phyloP scores from a whole-genome alignment of 92 coral and sea anemone species.

The Meandrina meandrites region DNA sequence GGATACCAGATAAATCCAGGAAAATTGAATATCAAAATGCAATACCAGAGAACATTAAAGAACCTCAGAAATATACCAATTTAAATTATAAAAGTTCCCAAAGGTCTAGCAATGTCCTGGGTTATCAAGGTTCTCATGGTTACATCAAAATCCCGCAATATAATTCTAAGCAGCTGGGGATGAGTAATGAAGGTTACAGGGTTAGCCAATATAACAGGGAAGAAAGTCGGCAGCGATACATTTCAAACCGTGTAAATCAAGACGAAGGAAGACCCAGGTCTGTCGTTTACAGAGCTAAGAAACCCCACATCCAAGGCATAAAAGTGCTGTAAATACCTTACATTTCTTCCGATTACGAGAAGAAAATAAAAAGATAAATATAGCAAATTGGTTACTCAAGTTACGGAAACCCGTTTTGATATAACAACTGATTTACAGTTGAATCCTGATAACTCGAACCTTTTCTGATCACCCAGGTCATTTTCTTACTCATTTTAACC shows the following conservation, averaged over 20 bases:
- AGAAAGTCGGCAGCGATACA: neutral
- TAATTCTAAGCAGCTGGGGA: neutral
- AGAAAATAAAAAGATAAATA: neutral
- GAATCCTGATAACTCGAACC: no score
- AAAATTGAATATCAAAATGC: neutral
- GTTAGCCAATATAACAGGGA: neutral
- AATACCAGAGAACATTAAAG: neutral
- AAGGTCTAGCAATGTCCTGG: neutral
- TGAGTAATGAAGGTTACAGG: constrained; percentile 1
- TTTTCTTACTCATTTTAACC: no score
- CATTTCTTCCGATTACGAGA: neutral
- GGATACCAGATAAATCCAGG: neutral
- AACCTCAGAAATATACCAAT: neutral
- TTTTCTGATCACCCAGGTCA: no score
- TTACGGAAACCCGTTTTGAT: no score
- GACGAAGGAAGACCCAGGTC: constrained; percentile 32
- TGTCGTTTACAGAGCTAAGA: constrained; percentile 31
- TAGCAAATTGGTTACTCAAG: neutral
- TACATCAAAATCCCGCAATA: neutral
- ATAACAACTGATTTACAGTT: no score
- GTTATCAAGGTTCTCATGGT: neutral
- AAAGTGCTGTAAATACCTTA: neutral
- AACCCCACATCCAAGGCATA: constrained; percentile 4
- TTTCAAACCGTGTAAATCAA: constrained; percentile 7
- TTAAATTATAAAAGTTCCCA: neutral